These are phyloP conservation scores for Lonchura striata DNA, from an alignment of 2,113 vertebrate genomes.

Conservation along the genomic window DNA sequence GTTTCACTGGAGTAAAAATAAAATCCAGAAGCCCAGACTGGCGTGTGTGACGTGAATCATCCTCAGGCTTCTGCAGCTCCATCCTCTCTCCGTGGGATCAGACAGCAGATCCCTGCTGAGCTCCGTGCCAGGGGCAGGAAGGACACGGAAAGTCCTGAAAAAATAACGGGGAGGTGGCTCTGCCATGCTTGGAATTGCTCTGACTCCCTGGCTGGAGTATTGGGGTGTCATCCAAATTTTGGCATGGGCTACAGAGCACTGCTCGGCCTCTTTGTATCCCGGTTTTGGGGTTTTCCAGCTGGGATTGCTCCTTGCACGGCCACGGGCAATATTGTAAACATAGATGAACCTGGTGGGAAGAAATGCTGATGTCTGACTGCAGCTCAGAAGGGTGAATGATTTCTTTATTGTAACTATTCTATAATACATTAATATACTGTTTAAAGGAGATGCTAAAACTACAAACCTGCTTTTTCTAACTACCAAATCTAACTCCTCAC, in stretches of 20 bases:
- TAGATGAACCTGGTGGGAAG: too few relatives aligned
- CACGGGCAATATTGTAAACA: accelerated
- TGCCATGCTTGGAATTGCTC: background rate
- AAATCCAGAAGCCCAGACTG: slow-evolving; percentile 29
- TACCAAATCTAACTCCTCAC: too few relatives aligned
- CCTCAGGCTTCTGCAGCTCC: background rate
- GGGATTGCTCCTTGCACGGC: background rate
- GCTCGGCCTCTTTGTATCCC: background rate
- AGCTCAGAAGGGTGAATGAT: too few relatives aligned
- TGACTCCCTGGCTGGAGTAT: background rate
- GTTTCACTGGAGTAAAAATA: slow-evolving; percentile 33
- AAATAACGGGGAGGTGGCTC: background rate
- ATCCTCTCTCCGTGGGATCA: background rate
- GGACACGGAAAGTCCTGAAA: background rate
- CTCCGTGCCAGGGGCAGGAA: background rate
- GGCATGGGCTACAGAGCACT: accelerated
- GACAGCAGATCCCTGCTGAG: background rate
- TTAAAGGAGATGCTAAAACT: too few relatives aligned
- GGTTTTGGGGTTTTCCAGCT: background rate
- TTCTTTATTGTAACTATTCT: too few relatives aligned
- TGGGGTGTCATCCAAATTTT: background rate
- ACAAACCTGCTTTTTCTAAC: too few relatives aligned
- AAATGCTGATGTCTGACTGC: too few relatives aligned
- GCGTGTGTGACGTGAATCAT: slow-evolving; percentile 38
- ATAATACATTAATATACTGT: too few relatives aligned